Conservation (phyloP, 2,888 invertebrate genomes). For the Hypsopygia costalis region DNA sequence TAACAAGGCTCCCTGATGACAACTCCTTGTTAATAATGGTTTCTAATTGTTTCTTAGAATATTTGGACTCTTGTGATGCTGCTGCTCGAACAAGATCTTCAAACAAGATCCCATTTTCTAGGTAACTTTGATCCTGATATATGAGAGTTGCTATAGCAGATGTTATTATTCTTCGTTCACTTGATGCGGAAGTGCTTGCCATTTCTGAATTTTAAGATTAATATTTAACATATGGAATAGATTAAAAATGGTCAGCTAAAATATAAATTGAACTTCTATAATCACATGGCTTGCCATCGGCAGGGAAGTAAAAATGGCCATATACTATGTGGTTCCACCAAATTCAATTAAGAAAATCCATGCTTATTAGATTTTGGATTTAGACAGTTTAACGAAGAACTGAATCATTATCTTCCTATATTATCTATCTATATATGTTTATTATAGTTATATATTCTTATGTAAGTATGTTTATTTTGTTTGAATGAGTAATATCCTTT, state of each 20-base stretch:
- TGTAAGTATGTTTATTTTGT: too few relatives aligned
- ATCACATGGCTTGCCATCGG: too few relatives aligned
- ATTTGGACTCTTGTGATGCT: conserved; percentile 82
- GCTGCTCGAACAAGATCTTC: conserved; percentile 84
- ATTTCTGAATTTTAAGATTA: conserved; percentile 48
- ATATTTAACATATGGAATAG: conserved; percentile 5
- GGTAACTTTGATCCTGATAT: conserved; percentile 85
- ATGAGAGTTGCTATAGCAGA: conserved; percentile 86
- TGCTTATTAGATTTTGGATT: too few relatives aligned
- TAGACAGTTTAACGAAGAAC: too few relatives aligned
- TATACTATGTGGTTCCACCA: too few relatives aligned
- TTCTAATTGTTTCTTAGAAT: conserved; percentile 82
- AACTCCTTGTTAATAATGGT: conserved; percentile 86
- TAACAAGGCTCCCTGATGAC: conserved; percentile 83
- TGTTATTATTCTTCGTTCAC: conserved; percentile 80
- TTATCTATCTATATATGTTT: too few relatives aligned
- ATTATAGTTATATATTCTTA: too few relatives aligned
- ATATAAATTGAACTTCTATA: too few relatives aligned
- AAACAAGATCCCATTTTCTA: conserved; percentile 86
- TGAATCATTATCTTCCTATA: too few relatives aligned
- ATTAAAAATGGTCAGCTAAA: background rate
- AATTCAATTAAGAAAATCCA: too few relatives aligned
- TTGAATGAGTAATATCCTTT: too few relatives aligned
- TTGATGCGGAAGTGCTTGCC: conserved; percentile 59
- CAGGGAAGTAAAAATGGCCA: too few relatives aligned